A percentile compares a stretch with the other conserved stretches of the same genome.
phyloP scores from a whole-genome alignment of 2,113 vertebrate species.

The Mesitornis unicolor region DNA sequence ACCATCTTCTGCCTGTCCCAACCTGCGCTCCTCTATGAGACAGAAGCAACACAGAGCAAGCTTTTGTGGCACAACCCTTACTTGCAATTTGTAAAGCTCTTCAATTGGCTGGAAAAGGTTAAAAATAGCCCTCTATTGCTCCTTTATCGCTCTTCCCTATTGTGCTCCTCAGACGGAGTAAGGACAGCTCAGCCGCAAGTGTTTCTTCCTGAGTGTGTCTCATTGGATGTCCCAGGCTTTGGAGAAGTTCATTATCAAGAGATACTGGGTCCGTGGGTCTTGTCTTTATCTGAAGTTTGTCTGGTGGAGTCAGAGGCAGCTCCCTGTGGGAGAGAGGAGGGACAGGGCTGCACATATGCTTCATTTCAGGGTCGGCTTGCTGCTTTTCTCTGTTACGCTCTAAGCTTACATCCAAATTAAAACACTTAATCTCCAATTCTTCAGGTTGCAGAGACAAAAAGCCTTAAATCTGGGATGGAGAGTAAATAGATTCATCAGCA shows the following conservation, averaged over 20 bases:
- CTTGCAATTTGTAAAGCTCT: not conserved
- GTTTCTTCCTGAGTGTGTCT: not conserved
- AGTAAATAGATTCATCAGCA: not conserved
- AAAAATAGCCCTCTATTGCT: not conserved
- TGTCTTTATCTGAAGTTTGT: not conserved
- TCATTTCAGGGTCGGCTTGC: not conserved
- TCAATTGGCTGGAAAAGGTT: not conserved
- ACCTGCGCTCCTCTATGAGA: not conserved
- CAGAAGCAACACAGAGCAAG: not conserved
- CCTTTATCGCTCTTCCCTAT: not conserved
- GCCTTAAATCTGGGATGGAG: not conserved
- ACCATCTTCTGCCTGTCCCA: not conserved
- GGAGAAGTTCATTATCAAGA: not conserved
- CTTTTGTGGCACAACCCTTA: not conserved
- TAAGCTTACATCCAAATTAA: not conserved
- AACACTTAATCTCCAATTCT: not conserved
- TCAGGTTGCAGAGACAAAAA: not conserved
- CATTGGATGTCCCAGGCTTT: not conserved
- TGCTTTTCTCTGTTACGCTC: not conserved
- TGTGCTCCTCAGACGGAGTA: not conserved
- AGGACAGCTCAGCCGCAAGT: not conserved
- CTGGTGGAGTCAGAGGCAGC: not conserved
- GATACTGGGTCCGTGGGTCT: not conserved
- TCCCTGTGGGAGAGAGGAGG: not conserved
- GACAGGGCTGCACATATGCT: accelerated